Conservation (phyloP, 2,888 invertebrate species). For the Troilus luridus region DNA sequence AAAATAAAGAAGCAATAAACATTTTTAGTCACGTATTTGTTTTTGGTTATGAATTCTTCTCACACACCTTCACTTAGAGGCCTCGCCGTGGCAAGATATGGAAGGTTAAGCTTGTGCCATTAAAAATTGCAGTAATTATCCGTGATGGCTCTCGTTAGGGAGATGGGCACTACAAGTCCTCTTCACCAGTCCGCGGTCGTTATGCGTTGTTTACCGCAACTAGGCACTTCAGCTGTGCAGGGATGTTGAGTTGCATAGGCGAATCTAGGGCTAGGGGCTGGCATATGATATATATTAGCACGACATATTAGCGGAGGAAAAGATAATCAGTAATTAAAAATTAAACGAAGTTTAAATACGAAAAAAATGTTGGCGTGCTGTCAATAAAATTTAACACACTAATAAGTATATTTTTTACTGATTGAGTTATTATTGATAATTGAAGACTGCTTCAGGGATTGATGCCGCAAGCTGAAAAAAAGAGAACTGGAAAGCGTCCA, state of each 20-base stretch:
- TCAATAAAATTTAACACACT: no score
- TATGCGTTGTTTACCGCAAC: background rate
- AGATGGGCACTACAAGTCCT: background rate
- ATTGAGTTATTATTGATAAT: no score
- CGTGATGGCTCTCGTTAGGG: slow-evolving; percentile 2
- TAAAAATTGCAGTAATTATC: slow-evolving; percentile 19
- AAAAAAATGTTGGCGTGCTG: no score
- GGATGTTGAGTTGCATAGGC: background rate
- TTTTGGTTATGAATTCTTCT: background rate
- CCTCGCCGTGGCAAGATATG: background rate
- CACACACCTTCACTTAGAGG: background rate
- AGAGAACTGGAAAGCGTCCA: no score
- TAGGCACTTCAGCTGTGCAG: background rate
- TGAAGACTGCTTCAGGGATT: no score
- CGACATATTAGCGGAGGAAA: no score
- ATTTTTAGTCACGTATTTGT: no score
- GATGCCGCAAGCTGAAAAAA: no score
- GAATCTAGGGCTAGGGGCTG: background rate
- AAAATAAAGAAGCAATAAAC: no score
- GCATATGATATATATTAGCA: background rate
- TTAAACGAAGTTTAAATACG: no score
- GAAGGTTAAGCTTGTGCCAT: background rate
- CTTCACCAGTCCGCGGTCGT: background rate
- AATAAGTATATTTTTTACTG: no score
- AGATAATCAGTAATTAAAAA: no score